phyloP scores from a whole-genome alignment of 2,888 invertebrate genomes.

The Heteromyza rotundicornis region DNA sequence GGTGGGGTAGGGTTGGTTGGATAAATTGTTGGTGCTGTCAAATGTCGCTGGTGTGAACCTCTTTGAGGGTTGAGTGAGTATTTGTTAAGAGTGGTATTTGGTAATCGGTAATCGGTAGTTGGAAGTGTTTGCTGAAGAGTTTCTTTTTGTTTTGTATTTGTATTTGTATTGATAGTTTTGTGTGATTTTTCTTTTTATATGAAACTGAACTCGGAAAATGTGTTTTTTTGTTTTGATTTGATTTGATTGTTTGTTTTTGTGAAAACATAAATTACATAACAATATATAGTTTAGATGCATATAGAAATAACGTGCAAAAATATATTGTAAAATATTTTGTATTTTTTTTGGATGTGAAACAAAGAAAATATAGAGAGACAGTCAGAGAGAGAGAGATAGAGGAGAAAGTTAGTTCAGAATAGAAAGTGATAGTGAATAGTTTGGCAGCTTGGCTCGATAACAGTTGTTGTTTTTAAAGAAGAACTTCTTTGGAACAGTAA shows the following conservation, averaged over 20 bases:
- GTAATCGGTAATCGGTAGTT: too few species aligned
- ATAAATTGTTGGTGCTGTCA: not conserved
- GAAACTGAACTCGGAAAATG: too few species aligned
- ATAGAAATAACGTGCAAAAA: slow-evolving; percentile 55
- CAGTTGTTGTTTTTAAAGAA: slow-evolving; percentile 22
- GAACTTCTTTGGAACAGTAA: not conserved
- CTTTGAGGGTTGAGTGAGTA: not conserved
- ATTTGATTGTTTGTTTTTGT: slow-evolving; percentile 18
- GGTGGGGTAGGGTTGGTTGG: not conserved
- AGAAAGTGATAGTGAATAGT: too few species aligned
- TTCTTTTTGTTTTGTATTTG: slow-evolving; percentile 20
- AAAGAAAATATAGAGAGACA: slow-evolving; percentile 35
- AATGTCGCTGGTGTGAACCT: not conserved
- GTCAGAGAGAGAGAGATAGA: not conserved
- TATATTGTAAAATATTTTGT: slow-evolving; percentile 35
- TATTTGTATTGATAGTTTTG: slow-evolving; percentile 14
- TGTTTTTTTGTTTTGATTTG: too few species aligned
- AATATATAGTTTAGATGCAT: slow-evolving; percentile 46
- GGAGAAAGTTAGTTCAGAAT: not conserved
- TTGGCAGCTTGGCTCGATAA: too few species aligned
- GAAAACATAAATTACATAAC: slow-evolving; percentile 44
- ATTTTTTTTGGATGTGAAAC: slow-evolving; percentile 36
- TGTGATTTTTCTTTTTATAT: not conserved
- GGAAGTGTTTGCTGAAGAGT: slow-evolving; percentile 11
- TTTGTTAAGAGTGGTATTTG: slow-evolving; percentile 1